A percentile compares a stretch with the other conserved stretches of the same genome.
Conservation (phyloP, 2,113 vertebrate genomes). For the Psophia crepitans region DNA sequence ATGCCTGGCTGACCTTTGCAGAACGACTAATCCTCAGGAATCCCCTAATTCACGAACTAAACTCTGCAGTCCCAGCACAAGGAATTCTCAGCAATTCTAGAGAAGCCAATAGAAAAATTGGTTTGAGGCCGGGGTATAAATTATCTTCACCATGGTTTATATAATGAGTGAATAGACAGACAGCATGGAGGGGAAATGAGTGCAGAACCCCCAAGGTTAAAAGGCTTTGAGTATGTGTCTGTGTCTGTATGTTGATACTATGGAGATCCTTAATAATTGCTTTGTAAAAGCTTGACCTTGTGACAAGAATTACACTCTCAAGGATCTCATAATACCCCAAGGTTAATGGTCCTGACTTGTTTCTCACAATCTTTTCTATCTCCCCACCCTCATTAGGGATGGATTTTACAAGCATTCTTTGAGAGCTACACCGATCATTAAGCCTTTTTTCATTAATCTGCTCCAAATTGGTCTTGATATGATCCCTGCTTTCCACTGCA, state of each 20-base stretch:
- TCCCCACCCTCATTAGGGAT: conserved; percentile 70
- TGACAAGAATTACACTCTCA: conserved; percentile 13
- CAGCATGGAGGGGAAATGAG: not conserved
- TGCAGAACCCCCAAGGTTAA: not conserved
- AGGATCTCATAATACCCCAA: not conserved
- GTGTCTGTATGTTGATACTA: not conserved
- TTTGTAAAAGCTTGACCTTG: conserved; percentile 42
- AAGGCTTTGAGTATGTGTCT: not conserved
- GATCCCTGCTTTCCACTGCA: conserved; percentile 39
- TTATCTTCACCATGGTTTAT: not conserved
- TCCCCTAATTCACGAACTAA: not conserved
- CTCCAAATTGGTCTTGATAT: conserved; percentile 34
- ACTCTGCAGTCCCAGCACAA: not conserved
- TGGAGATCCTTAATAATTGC: conserved; percentile 1
- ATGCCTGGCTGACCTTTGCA: not conserved
- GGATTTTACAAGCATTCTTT: conserved; percentile 65
- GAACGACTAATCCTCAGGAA: not conserved
- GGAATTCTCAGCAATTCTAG: not conserved
- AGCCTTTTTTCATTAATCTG: conserved; percentile 75
- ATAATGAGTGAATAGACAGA: not conserved
- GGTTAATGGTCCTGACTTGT: not conserved
- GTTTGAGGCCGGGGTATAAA: not conserved
- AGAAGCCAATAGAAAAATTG: not conserved
- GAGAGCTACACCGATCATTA: conserved; percentile 68
- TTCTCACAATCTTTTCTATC: conserved; percentile 11